Evolutionary conservation across 1,140 invertebrate genomes (phyloP), one percentile per base, ranked within the genome.

Genomic region (Drusus annulatus): DNA sequence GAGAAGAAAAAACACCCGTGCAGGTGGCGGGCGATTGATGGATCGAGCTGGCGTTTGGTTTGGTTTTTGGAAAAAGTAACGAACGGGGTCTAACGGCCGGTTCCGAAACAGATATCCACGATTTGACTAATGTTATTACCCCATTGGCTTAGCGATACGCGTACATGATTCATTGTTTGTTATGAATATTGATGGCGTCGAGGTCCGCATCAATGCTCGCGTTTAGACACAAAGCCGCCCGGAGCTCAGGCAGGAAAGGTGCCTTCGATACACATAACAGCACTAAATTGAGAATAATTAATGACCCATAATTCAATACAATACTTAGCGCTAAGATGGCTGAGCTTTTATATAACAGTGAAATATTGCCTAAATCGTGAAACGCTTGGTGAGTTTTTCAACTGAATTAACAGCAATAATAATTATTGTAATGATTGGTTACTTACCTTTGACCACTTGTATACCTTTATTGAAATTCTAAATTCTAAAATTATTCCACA

Each of bases 291-390:
- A 63, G 28, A 75, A 75, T 65, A 78, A 65, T 78, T 78, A 52
- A 69, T 69, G 65, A 69, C 36, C 65, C 65, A 69, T 69, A 69
- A 69, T 69, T 69, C 65, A 69, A 69, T 69, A 69, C 21, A 68
- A 68, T 45, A 36, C 31, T 36, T 36, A 36, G 10, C 36, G 15
- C 31, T 69, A 51, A 69, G 65, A 69, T 69, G 65, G 28, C 65
- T 50, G 15, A 19, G 36, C 45, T n/a, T 10, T 50, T 31, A 76
- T 6, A 13, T 23, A 75, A 69, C 45, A 50, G 76, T 73, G 73
- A 75, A 36, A 28, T 28, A 63, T 63, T 28, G 25, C 62, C 3
- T 2, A 15, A 21, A 17, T 56, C 54, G 54, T 21, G 36, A 45
- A 45, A 45, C 36, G 8, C 36, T 45, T 45, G 36, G 36, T 2